A percentile compares a stretch with the other conserved stretches of the same genome.
phyloP scores from a whole-genome alignment of 2,888 invertebrate genomes.

The Calliphora vomitoria region DNA sequence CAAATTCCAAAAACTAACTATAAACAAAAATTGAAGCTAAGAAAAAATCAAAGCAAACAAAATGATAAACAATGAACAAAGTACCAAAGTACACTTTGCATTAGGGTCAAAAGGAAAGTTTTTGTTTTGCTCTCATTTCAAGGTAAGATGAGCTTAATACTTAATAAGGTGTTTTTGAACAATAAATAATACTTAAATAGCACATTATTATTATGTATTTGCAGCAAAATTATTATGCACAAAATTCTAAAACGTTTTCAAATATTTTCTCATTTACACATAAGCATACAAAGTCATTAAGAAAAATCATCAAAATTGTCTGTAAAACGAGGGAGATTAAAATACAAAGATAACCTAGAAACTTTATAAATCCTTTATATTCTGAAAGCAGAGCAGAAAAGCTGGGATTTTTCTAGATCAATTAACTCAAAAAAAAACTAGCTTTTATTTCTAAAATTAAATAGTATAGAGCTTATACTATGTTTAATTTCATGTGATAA shows the following conservation, averaged over 20 bases:
- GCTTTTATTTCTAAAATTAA: too few relatives aligned
- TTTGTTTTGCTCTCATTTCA: constrained; percentile 65
- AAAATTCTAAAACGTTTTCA: constrained; percentile 37
- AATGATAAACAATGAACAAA: constrained; percentile 30
- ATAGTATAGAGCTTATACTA: too few relatives aligned
- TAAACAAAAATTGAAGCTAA: neutral
- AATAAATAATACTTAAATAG: constrained; percentile 33
- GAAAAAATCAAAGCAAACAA: constrained; percentile 25
- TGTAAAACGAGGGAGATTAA: neutral
- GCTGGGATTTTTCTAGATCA: too few relatives aligned
- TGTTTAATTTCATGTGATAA: too few relatives aligned
- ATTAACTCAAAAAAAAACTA: too few relatives aligned
- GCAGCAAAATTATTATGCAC: constrained; percentile 49
- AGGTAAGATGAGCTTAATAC: constrained; percentile 67
- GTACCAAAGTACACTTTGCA: constrained; percentile 54
- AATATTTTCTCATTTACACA: neutral
- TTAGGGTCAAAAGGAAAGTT: constrained; percentile 66
- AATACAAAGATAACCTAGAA: neutral
- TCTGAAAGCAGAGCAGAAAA: too few relatives aligned
- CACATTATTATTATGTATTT: constrained; percentile 39
- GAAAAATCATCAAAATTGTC: constrained; percentile 1
- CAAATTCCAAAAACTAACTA: constrained; percentile 7
- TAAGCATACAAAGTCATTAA: constrained; percentile 6
- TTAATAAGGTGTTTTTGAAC: constrained; percentile 39
- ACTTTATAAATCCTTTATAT: too few relatives aligned